A percentile compares a stretch with the other conserved stretches of the same genome.
phyloP scores from a whole-genome alignment of 2,797 vertebrate species.

The Esox masquinongy region DNA sequence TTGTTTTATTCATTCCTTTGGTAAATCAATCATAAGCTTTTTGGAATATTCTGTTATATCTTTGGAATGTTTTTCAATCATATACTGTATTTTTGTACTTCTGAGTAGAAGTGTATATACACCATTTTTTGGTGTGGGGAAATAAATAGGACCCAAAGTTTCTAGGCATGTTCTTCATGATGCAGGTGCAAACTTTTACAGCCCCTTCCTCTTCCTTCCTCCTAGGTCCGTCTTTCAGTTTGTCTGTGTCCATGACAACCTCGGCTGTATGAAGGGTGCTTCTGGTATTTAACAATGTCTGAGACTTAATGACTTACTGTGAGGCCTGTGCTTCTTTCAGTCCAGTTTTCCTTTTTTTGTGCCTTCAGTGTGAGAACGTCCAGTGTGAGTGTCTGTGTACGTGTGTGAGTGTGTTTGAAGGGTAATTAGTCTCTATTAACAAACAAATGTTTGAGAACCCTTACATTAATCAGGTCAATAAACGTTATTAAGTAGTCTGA shows the following conservation, averaged over 20 bases:
- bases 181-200: background rate
- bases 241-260: conserved; percentile 29
- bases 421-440: no score
- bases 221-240: conserved; percentile 19
- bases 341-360: background rate
- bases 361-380: background rate
- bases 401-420: background rate
- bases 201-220: background rate
- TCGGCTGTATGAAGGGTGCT: conserved; percentile 38
- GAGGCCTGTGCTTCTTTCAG: background rate
- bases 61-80: background rate
- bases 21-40: background rate
- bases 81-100: background rate
- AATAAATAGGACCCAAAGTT: background rate
- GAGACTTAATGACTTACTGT: background rate
- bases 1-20: conserved; percentile 2
- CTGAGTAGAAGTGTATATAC: background rate
- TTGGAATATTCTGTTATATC: background rate
- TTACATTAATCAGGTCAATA: no score
- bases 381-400: background rate
- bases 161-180: background rate
- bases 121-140: background rate
- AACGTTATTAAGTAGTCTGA: no score
- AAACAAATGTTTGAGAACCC: no score
- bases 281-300: background rate